phyloP scores from a whole-genome alignment of 2,888 invertebrate species.

The Hymenopus coronatus region DNA sequence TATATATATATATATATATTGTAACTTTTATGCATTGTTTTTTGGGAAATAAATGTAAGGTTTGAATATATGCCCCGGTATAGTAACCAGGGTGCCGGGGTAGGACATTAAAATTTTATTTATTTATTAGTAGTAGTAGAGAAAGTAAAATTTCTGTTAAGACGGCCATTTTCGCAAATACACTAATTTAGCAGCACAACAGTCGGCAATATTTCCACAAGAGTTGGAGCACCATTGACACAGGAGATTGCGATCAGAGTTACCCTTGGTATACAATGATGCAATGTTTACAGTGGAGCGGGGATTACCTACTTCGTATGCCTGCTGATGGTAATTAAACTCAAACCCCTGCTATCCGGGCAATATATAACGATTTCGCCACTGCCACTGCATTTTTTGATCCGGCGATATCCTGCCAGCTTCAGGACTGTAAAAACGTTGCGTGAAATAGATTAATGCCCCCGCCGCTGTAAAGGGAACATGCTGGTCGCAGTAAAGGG shows the following conservation, averaged over 20 bases:
- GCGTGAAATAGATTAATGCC: neutral
- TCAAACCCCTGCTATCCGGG: neutral
- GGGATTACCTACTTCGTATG: neutral
- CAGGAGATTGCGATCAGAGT: neutral
- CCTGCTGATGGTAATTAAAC: neutral
- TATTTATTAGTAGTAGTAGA: too few relatives aligned
- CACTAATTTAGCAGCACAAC: neutral
- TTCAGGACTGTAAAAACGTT: neutral
- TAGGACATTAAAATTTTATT: too few relatives aligned
- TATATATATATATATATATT: too few relatives aligned
- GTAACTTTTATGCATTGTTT: too few relatives aligned
- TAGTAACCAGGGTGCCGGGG: too few relatives aligned
- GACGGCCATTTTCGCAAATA: too few relatives aligned
- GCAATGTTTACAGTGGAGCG: neutral
- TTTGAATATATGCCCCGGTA: too few relatives aligned
- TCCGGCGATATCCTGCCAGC: neutral
- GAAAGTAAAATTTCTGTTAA: too few relatives aligned
- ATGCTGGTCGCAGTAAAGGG: neutral
- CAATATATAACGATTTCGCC: neutral
- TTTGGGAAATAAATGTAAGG: too few relatives aligned
- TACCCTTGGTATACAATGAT: neutral
- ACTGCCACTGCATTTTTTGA: neutral
- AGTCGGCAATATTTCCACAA: neutral
- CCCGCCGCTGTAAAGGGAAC: neutral
- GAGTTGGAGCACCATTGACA: neutral